phyloP scores from a whole-genome alignment of 2,113 vertebrate species.

The Tachycineta bicolor region DNA sequence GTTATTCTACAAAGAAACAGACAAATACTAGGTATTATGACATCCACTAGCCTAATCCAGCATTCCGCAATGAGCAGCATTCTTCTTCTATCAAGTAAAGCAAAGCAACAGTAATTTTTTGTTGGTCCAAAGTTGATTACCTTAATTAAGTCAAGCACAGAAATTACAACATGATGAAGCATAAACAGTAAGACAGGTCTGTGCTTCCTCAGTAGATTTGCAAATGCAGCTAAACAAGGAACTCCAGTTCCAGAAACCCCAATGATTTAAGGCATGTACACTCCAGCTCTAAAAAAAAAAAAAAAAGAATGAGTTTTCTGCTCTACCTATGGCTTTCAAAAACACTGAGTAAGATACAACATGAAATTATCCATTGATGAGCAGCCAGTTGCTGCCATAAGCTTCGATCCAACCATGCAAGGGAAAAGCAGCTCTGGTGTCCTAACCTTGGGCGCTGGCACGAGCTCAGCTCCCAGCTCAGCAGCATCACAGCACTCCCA shows the following conservation, averaged over 20 bases:
- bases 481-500: background rate
- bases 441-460: background rate
- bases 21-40: background rate
- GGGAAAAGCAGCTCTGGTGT: background rate
- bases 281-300: background rate
- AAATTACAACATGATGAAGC: background rate
- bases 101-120: background rate
- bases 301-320: background rate
- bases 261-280: background rate
- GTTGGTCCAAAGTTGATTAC: background rate
- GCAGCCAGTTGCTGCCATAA: background rate
- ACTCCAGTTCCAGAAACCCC: background rate
- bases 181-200: background rate
- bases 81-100: background rate
- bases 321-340: background rate
- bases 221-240: background rate
- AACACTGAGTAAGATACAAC: background rate
- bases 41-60: background rate
- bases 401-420: background rate
- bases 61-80: background rate
- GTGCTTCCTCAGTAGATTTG: background rate
- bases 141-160: background rate
- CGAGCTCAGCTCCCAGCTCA: background rate
- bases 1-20: background rate
- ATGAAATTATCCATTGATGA: background rate